These are phyloP conservation scores for Rhyzopertha dominica DNA, from an alignment of 1,140 invertebrate species.

Conservation along the genomic window DNA sequence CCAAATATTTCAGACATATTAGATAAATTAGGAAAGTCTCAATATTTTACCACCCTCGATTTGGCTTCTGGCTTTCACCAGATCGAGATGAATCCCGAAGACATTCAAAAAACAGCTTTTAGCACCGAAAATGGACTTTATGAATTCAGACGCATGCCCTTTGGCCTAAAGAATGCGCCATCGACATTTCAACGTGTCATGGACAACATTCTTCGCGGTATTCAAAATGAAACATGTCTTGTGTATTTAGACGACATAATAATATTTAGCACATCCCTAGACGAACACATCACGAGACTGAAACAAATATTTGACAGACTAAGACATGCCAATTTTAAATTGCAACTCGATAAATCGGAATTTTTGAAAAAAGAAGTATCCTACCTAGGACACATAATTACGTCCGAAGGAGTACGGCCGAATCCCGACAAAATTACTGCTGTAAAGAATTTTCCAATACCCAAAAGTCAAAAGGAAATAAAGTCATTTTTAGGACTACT, in stretches of 20 bases:
- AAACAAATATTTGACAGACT: background rate
- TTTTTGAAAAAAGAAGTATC: constrained; percentile 32
- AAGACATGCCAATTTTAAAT: no score
- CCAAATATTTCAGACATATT: constrained; percentile 49
- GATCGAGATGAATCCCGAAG: constrained; percentile 42
- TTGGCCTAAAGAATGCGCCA: constrained; percentile 5
- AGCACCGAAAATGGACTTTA: background rate
- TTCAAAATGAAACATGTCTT: constrained; percentile 3
- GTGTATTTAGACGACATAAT: constrained; percentile 6
- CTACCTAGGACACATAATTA: constrained; percentile 28
- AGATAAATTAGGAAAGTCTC: constrained; percentile 40
- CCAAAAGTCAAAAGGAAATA: constrained; percentile 30
- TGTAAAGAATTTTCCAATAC: constrained; percentile 24
- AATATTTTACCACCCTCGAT: constrained; percentile 49
- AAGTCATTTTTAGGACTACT: constrained; percentile 29
- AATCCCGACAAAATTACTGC: constrained; percentile 27
- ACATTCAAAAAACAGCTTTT: constrained; percentile 42
- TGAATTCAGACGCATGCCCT: constrained; percentile 1
- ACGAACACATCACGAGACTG: constrained; percentile 1
- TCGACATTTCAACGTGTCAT: constrained; percentile 1
- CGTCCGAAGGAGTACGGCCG: constrained; percentile 23
- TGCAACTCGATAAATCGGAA: constrained; percentile 1
- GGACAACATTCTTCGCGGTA: background rate
- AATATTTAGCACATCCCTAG: background rate
- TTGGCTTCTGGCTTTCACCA: constrained; percentile 51